Percentiles rank a stretch among this genome's conserved stretches.
phyloP scores from a whole-genome alignment of 2,113 vertebrate genomes.

The Xiphophorus maculatus region DNA sequence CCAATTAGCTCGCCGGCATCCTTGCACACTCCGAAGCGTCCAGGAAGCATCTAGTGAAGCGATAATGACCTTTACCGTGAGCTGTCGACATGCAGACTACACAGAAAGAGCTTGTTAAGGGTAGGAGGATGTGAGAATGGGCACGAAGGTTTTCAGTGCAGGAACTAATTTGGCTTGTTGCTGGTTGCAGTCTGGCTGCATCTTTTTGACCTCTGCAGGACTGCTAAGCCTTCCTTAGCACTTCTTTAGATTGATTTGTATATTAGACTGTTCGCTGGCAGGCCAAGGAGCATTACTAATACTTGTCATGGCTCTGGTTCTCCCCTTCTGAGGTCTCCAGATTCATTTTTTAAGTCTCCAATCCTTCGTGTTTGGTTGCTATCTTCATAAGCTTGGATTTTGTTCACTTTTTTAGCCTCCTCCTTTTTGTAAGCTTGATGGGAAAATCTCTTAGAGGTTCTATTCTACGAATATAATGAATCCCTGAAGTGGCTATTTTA shows the following conservation, averaged over 20 bases:
- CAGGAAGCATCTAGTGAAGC: conserved; percentile 20
- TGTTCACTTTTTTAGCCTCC: conserved; percentile 7
- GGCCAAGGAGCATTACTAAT: conserved; percentile 14
- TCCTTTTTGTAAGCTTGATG: conserved; percentile 7
- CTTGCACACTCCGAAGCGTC: conserved; percentile 14
- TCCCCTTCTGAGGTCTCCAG: background rate
- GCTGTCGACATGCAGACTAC: conserved; percentile 27
- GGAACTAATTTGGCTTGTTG: conserved; percentile 26
- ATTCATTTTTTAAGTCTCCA: background rate
- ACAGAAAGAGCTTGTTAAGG: conserved; percentile 51
- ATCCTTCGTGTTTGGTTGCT: background rate
- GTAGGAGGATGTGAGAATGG: conserved; percentile 22
- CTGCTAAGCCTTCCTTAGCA: conserved; percentile 16
- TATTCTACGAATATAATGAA: conserved; percentile 28
- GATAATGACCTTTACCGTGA: conserved; percentile 54
- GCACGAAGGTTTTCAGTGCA: conserved; percentile 15
- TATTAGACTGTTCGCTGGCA: conserved; percentile 21
- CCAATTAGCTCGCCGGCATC: conserved; percentile 50
- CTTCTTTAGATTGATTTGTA: conserved; percentile 37
- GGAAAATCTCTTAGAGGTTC: conserved; percentile 14
- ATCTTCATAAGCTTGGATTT: background rate
- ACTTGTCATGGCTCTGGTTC: background rate
- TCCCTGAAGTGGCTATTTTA: conserved; percentile 26
- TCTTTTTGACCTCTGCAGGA: conserved; percentile 37
- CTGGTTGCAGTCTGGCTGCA: conserved; percentile 23